Conservation (phyloP, 1,140 invertebrate species). For the Meloidogyne exigua region DNA sequence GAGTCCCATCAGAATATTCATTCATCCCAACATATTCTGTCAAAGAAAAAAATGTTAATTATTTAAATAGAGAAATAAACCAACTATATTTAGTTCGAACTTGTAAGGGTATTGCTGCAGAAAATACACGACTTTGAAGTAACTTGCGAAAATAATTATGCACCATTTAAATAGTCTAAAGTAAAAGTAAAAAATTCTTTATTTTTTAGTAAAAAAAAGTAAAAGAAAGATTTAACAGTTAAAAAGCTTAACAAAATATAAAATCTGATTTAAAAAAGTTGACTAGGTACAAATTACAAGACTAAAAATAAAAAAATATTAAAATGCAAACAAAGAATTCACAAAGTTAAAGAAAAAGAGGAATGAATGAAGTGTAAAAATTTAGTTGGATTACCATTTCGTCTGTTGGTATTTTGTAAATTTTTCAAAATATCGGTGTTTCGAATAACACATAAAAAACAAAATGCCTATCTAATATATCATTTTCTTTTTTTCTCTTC, state of each 20-base stretch:
- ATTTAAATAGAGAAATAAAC: background rate
- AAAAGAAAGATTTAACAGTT: background rate
- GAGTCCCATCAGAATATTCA: conserved; percentile 47
- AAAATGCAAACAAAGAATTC: too few species aligned
- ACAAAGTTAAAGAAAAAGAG: too few species aligned
- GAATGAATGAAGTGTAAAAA: too few species aligned
- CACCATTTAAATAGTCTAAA: background rate
- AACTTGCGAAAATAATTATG: background rate
- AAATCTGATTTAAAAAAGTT: background rate
- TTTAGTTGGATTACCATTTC: background rate
- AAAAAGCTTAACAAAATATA: background rate
- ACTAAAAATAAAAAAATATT: background rate
- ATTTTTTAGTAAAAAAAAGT: background rate
- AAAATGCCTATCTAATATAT: background rate
- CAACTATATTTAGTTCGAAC: background rate
- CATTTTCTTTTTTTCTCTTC: background rate
- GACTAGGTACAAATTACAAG: background rate
- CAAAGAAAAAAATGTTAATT: background rate
- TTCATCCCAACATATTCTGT: conserved; percentile 29
- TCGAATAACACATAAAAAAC: background rate
- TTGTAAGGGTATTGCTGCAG: background rate
- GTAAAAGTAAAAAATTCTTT: background rate
- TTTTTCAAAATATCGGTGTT: background rate
- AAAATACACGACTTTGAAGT: background rate
- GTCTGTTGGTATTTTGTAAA: background rate